Evolutionary conservation across 23 tunicate species (phyloP), one percentile per base, ranked within the genome.

Genomic region (Halocynthia roretzi): DNA sequence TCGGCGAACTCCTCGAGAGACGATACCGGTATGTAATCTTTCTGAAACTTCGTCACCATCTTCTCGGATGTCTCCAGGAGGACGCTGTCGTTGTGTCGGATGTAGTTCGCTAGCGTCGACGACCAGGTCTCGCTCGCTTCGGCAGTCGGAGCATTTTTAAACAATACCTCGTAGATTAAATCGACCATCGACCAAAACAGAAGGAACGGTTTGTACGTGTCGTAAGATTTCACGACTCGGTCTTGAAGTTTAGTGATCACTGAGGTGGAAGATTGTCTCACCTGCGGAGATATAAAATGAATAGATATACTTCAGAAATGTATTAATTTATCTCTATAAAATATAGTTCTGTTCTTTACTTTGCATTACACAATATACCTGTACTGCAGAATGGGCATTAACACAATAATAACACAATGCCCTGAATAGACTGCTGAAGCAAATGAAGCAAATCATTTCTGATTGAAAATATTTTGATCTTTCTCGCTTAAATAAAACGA

Each of bases 121-220:
- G 80, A 8, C 83, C 98, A 56, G 76, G 82, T 10, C 31, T 83
- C 23, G 88, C 85, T 19, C 64, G 83, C 50, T 71, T 22, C 98
- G 78, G 65, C 67, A 58, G 51, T 2, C 23, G 66, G 52, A 53
- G 76, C 80, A 62, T 15, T n/a, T 14, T 86, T 81, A 77, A 94
- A 88, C 9, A 76, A 70, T 9, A 72, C 73, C 17, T 61, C 81
- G 58, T 84, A 71, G 62, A 88, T 81, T 23, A 78, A 65, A 61
- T 94, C 91, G 51, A 94, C 86, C 81, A 94, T 53, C 8, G 85
- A 76, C 84, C 90, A 94, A 79, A 94, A 94, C 67, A 94, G 75
- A 23, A 94, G 58, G 60, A 68, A 82, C 18, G 90, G 91, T 81
- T 94, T 94, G 69, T 94, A 94, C 11, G 54, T 78, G 51, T 49